A percentile compares a stretch with the other conserved stretches of the same genome.
Evolutionary conservation across 2,888 invertebrate genomes (phyloP).

Genomic region (Octodonta nipae): DNA sequence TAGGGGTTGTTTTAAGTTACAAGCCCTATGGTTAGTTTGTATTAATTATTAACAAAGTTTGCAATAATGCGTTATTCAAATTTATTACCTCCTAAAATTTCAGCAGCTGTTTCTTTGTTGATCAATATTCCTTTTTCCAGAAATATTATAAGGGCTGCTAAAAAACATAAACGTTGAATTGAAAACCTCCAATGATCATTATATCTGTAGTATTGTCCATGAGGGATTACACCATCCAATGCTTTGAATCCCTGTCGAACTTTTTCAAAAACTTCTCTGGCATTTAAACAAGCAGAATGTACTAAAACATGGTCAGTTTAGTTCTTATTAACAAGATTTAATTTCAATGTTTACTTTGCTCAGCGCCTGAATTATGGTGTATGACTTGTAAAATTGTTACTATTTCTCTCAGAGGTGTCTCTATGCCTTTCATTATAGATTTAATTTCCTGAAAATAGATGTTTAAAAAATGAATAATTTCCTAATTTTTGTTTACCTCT

Average conservation of each 20-base stretch:
- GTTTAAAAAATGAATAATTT: slow-evolving; percentile 8
- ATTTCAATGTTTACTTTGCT: slow-evolving; percentile 45
- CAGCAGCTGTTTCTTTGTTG: slow-evolving; percentile 59
- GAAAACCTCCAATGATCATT: slow-evolving; percentile 79
- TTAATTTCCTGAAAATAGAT: slow-evolving; percentile 46
- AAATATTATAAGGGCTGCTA: slow-evolving; percentile 65
- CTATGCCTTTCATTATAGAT: slow-evolving; percentile 59
- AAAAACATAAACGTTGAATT: slow-evolving; percentile 66
- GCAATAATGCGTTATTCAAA: background rate
- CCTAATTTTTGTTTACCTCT: slow-evolving; percentile 45
- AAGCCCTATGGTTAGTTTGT: too few relatives aligned
- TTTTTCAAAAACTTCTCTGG: slow-evolving; percentile 51
- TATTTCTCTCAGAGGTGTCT: slow-evolving; percentile 64
- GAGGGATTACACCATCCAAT: slow-evolving; percentile 53
- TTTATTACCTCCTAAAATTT: slow-evolving; percentile 56
- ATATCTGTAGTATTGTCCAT: slow-evolving; percentile 72
- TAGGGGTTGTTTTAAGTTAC: too few relatives aligned
- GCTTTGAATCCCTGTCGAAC: slow-evolving; percentile 50
- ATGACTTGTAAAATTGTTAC: slow-evolving; percentile 69
- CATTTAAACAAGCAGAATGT: slow-evolving; percentile 47
- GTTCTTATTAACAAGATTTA: too few relatives aligned
- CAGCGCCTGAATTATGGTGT: slow-evolving; percentile 53
- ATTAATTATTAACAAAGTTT: too few relatives aligned
- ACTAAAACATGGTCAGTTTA: too few relatives aligned
- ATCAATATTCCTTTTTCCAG: slow-evolving; percentile 66